phyloP scores from a whole-genome alignment of 2,113 vertebrate species.

The Austrofundulus limnaeus region DNA sequence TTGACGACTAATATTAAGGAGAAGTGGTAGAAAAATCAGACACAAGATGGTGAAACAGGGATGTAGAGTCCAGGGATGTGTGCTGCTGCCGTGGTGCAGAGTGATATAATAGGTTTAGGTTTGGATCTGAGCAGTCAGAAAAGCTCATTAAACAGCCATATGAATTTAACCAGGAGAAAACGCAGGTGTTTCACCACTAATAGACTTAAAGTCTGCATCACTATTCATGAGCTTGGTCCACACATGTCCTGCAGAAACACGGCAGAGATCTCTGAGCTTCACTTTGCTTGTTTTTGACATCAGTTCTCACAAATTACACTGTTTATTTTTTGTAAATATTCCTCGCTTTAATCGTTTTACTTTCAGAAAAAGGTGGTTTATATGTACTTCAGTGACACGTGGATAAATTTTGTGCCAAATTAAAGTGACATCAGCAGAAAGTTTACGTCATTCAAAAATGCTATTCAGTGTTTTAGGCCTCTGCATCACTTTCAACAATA shows the following conservation, averaged over 20 bases:
- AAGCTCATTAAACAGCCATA: conserved; percentile 74
- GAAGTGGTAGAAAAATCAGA: background rate
- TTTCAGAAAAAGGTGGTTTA: no score
- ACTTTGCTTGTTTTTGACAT: no score
- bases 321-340: background rate
- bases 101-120: conserved; percentile 71
- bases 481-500: background rate
- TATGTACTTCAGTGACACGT: no score
- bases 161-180: conserved; percentile 70
- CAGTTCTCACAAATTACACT: no score
- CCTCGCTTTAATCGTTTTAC: no score
- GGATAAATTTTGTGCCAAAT: background rate
- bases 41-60: conserved; percentile 4
- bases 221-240: conserved; percentile 51
- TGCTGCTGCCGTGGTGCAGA: conserved; percentile 29
- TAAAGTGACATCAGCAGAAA: background rate
- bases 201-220: conserved; percentile 62
- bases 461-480: background rate
- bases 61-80: conserved; percentile 20
- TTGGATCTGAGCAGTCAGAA: conserved; percentile 61
- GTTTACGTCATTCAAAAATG: background rate
- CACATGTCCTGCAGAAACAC: background rate
- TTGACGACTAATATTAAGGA: background rate
- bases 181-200: conserved; percentile 70
- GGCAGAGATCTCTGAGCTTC: no score